Evolutionary conservation across 2,113 vertebrate species (phyloP).

Genomic region (Odontophorus gujanensis): DNA sequence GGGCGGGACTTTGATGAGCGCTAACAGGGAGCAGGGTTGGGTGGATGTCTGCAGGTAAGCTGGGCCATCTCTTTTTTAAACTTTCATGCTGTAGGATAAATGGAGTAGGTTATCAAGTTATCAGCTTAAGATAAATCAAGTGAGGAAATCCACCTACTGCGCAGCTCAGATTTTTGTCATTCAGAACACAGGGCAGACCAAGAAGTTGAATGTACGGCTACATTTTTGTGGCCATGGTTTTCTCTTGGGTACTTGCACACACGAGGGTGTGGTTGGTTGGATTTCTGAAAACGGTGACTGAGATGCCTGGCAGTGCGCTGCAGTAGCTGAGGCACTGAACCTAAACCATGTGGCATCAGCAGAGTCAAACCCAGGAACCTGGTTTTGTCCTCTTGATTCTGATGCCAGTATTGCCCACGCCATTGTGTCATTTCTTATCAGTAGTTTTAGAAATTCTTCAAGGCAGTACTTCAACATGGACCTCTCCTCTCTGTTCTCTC

Average conservation of each 20-base stretch:
- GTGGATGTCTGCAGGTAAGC: constrained; percentile 10
- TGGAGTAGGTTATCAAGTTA: neutral
- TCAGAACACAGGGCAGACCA: neutral
- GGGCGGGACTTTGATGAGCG: neutral
- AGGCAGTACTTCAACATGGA: neutral
- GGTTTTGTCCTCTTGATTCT: neutral
- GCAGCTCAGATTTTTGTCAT: neutral
- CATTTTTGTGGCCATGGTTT: accelerated
- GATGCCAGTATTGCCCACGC: accelerated
- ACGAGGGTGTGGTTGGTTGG: neutral
- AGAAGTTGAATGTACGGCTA: accelerated
- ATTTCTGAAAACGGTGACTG: neutral
- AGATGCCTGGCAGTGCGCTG: neutral
- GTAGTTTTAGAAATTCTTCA: neutral
- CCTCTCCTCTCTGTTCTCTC: neutral
- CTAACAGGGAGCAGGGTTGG: neutral
- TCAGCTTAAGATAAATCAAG: neutral
- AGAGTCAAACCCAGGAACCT: neutral
- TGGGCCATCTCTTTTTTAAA: constrained; percentile 15
- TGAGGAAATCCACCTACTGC: accelerated
- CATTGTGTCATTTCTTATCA: neutral
- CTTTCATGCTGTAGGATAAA: neutral
- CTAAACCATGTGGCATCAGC: neutral
- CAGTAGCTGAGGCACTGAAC: too few species aligned
- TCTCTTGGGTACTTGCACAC: neutral